Conservation (phyloP, 2,888 invertebrate genomes). For the Tetheella fluctuosa region DNA sequence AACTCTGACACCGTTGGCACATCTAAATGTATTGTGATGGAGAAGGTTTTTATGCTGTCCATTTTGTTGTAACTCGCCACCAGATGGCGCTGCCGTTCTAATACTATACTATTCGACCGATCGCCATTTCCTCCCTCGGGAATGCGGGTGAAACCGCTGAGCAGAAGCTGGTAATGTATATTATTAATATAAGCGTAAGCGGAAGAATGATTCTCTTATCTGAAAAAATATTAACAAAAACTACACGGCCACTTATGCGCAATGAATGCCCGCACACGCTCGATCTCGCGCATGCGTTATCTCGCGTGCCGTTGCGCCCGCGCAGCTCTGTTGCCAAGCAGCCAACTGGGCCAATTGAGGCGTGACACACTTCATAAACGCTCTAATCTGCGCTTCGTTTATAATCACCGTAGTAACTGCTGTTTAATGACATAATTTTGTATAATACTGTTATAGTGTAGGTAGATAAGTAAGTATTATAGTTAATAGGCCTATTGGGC, state of each 20-base stretch:
- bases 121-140: no score
- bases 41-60: no score
- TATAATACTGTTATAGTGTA: not conserved
- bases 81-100: no score
- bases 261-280: not conserved
- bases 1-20: no score
- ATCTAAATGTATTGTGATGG: no score
- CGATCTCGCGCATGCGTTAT: slow-evolving; percentile 6
- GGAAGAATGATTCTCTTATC: not conserved
- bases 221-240: not conserved
- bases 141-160: no score
- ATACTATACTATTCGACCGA: no score
- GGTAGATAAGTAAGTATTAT: no score
- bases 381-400: not conserved
- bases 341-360: slow-evolving; percentile 12
- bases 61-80: no score
- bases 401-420: not conserved
- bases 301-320: slow-evolving; percentile 11
- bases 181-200: not conserved
- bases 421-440: not conserved
- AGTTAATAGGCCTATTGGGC: no score
- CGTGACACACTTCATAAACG: slow-evolving; percentile 5
- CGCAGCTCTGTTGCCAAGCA: slow-evolving; percentile 11
- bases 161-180: no score
- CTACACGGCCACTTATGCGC: not conserved